Conservation (phyloP, 1,140 invertebrate species). For the Drosophila kanapiae region DNA sequence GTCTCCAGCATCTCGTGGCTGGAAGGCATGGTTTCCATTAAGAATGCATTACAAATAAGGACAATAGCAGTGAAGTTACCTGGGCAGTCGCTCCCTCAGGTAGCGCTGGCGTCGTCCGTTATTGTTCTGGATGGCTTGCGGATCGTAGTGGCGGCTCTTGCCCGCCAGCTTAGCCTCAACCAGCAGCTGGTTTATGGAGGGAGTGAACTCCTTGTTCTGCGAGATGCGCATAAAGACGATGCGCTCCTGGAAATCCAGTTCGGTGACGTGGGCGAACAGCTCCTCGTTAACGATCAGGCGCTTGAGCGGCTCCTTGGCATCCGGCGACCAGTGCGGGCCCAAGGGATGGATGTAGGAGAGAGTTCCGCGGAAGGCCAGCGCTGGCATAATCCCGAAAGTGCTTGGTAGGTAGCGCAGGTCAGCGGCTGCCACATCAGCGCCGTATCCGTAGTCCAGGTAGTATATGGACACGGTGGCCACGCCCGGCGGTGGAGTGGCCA, state of each 20-base stretch:
- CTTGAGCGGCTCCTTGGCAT: not conserved
- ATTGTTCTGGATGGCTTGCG: not conserved
- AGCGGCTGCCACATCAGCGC: not conserved
- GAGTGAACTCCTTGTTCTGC: rapidly evolving
- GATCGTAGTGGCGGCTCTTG: constrained; percentile 20
- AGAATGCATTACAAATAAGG: no score
- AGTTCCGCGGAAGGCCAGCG: constrained; percentile 33
- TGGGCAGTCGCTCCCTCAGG: constrained; percentile 49
- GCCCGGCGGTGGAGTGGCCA: not conserved
- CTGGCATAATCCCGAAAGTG: not conserved
- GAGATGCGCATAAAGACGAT: constrained; percentile 26
- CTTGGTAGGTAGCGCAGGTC: constrained; percentile 24
- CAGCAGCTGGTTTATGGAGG: constrained; percentile 9
- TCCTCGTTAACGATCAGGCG: not conserved
- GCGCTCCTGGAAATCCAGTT: constrained; percentile 21
- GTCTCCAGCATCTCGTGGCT: constrained; percentile 53
- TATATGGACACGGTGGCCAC: constrained; percentile 10
- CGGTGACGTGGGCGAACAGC: constrained; percentile 9
- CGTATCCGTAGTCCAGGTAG: constrained; percentile 44
- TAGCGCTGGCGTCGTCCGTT: constrained; percentile 46
- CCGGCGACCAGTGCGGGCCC: constrained; percentile 31
- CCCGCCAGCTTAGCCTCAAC: constrained; percentile 31
- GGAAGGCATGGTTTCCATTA: not conserved
- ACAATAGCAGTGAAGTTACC: not conserved
- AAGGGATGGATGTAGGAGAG: constrained; percentile 46